Conservation (phyloP, 2,888 invertebrate species). For the Eudasyphora cyanicolor region DNA sequence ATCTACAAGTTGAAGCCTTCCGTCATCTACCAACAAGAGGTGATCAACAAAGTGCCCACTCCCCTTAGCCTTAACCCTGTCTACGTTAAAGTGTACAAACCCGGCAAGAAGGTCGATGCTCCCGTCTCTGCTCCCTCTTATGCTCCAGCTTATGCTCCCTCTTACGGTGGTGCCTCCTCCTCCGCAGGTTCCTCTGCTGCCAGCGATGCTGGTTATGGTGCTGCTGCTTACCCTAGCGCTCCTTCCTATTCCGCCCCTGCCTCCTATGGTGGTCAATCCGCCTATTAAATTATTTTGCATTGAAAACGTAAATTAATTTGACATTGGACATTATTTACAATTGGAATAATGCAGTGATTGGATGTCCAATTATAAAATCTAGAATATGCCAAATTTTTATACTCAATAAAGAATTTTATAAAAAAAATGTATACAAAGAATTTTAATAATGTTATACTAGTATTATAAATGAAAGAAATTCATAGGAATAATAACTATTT, state of each 20-base stretch:
- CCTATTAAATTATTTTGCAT: conserved; percentile 55
- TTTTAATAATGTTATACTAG: too few relatives aligned
- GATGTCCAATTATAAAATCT: conserved; percentile 32
- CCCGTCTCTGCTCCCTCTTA: conserved; percentile 71
- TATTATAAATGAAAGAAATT: neutral
- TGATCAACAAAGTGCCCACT: conserved; percentile 77
- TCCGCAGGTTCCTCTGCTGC: conserved; percentile 38
- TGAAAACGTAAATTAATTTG: neutral
- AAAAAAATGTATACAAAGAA: too few relatives aligned
- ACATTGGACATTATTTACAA: conserved; percentile 14
- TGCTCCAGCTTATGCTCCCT: conserved; percentile 59
- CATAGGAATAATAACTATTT: too few relatives aligned
- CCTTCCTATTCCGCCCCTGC: conserved; percentile 67
- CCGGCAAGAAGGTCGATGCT: conserved; percentile 76
- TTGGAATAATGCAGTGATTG: conserved; percentile 18
- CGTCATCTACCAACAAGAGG: conserved; percentile 77
- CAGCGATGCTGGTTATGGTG: conserved; percentile 40
- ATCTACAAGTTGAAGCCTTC: conserved; percentile 78
- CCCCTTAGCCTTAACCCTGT: conserved; percentile 78
- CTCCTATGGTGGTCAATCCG: conserved; percentile 69
- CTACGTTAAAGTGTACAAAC: conserved; percentile 79
- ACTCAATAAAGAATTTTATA: conserved; percentile 44
- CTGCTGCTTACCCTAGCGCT: conserved; percentile 53
- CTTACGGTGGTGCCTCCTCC: conserved; percentile 57
- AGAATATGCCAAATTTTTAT: conserved; percentile 49